Evolutionary conservation across 2,888 invertebrate species (phyloP).

Genomic region (Rhagophthalmus giganteus): DNA sequence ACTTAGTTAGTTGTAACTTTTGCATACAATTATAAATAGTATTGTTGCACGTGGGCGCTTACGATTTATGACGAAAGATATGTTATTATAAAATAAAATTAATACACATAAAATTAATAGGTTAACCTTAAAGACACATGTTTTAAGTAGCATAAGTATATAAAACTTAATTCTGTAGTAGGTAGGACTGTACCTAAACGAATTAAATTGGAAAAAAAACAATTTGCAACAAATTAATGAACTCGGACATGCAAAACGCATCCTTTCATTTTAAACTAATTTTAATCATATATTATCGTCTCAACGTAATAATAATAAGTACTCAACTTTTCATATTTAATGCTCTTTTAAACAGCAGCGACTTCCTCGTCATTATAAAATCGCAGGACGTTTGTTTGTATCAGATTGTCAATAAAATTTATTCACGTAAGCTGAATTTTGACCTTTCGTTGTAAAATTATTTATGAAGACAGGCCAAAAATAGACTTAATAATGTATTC

Average conservation of each 20-base stretch:
- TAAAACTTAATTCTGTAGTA: too few relatives aligned
- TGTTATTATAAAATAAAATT: slow-evolving; percentile 8
- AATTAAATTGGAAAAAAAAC: too few relatives aligned
- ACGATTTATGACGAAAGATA: slow-evolving; percentile 8
- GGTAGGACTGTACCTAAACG: too few relatives aligned
- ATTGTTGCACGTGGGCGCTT: slow-evolving; percentile 14
- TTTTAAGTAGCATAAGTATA: too few relatives aligned
- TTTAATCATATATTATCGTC: neutral
- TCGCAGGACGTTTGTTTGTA: too few relatives aligned
- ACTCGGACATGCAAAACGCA: slow-evolving; percentile 11
- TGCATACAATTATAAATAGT: slow-evolving; percentile 7
- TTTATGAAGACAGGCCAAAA: too few relatives aligned
- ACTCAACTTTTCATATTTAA: neutral
- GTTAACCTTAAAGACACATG: slow-evolving; percentile 3
- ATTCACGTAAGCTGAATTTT: neutral
- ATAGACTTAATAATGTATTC: too few relatives aligned
- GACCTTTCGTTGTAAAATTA: neutral
- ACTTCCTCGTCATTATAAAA: too few relatives aligned
- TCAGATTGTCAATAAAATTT: too few relatives aligned
- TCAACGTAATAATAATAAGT: neutral
- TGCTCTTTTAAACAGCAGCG: too few relatives aligned
- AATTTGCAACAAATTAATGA: slow-evolving; percentile 7
- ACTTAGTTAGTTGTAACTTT: slow-evolving; percentile 1
- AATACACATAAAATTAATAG: too few relatives aligned
- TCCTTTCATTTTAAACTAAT: slow-evolving; percentile 6